These are phyloP conservation scores for Myotis findleyi DNA, from an alignment of 2,797 vertebrate genomes.

Conservation along the genomic window DNA sequence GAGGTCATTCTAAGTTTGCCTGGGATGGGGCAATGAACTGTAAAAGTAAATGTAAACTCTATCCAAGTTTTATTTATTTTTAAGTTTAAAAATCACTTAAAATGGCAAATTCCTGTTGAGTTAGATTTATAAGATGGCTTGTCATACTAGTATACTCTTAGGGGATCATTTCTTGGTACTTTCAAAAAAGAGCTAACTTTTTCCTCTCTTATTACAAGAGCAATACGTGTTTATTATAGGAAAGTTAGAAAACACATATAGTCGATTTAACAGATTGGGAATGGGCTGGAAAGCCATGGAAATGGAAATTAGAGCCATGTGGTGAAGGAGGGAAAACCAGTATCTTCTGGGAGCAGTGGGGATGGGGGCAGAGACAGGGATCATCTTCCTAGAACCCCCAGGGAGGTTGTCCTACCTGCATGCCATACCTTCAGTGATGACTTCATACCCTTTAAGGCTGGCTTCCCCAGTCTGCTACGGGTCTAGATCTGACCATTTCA, in stretches of 20 bases:
- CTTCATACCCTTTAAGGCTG: background rate
- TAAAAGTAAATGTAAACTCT: constrained; percentile 50
- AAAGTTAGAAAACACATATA: background rate
- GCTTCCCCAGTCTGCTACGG: background rate
- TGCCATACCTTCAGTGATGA: background rate
- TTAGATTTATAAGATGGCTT: constrained; percentile 28
- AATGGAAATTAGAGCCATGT: background rate
- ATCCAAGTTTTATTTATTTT: constrained; percentile 66
- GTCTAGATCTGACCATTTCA: background rate
- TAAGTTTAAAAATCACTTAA: constrained; percentile 58
- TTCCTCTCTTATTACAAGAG: background rate
- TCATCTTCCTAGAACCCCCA: background rate
- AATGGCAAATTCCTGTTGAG: constrained; percentile 41
- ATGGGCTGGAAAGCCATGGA: background rate
- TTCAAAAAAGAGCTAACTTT: background rate
- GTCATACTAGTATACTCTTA: background rate
- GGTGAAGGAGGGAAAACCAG: background rate
- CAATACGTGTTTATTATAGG: background rate
- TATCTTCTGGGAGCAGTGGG: background rate
- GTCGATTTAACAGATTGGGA: background rate
- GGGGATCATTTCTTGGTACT: background rate
- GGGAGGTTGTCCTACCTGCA: background rate
- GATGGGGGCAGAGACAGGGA: background rate
- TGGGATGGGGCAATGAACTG: background rate
- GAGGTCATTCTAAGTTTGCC: constrained; percentile 64